Conservation (phyloP, 2,888 invertebrate genomes). For the Nomada ferruginata region DNA sequence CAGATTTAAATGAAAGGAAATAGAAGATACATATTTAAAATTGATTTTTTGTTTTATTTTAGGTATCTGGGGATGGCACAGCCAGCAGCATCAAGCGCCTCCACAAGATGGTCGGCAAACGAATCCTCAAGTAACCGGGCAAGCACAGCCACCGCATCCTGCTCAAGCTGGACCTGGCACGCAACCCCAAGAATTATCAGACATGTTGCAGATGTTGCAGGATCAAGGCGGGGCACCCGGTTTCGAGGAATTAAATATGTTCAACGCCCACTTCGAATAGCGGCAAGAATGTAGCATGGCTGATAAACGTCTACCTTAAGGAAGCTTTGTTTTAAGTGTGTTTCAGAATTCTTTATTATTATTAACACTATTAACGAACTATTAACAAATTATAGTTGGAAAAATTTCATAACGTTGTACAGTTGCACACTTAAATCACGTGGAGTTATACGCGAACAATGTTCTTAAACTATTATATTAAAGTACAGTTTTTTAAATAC, state of each 20-base stretch:
- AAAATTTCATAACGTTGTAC: too few relatives aligned
- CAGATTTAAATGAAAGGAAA: not conserved
- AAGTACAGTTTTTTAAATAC: conserved; percentile 93
- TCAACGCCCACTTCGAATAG: conserved; percentile 91
- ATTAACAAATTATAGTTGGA: too few relatives aligned
- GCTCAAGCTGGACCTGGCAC: conserved; percentile 86
- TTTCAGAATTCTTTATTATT: too few relatives aligned
- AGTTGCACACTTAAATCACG: too few relatives aligned
- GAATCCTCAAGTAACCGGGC: conserved; percentile 79
- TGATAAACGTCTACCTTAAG: conserved; percentile 49
- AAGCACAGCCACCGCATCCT: conserved; percentile 80
- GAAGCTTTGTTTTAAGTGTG: conserved; percentile 16
- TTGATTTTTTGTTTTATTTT: not conserved
- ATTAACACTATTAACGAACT: too few relatives aligned
- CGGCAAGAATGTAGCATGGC: conserved; percentile 54
- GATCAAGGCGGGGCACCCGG: conserved; percentile 93
- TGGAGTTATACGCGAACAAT: too few relatives aligned
- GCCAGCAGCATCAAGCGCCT: conserved; percentile 81
- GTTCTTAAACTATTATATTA: too few relatives aligned
- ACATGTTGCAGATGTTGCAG: conserved; percentile 95
- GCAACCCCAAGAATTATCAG: conserved; percentile 92
- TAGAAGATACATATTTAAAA: not conserved
- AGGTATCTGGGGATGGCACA: conserved; percentile 93
- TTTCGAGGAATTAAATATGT: conserved; percentile 96
- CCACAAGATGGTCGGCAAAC: conserved; percentile 80